A percentile compares a stretch with the other conserved stretches of the same genome.
phyloP scores from a whole-genome alignment of 2,888 invertebrate genomes.

The Salticus scenicus region DNA sequence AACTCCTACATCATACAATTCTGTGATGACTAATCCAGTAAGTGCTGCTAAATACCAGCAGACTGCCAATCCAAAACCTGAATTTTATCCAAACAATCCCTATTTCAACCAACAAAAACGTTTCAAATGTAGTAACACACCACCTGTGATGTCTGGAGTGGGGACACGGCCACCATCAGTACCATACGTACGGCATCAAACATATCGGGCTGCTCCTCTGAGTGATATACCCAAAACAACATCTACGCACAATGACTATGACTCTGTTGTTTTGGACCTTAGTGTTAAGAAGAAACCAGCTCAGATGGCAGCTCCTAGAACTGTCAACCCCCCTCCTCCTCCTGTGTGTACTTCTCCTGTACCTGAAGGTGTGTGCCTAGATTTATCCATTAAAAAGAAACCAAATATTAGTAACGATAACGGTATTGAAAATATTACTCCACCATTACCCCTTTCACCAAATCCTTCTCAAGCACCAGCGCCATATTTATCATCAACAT shows the following conservation, averaged over 20 bases:
- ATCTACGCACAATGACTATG: slow-evolving; percentile 60
- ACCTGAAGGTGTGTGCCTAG: slow-evolving; percentile 57
- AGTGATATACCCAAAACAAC: slow-evolving; percentile 60
- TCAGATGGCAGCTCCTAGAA: slow-evolving; percentile 13
- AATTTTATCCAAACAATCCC: slow-evolving; percentile 47
- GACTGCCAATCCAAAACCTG: slow-evolving; percentile 37
- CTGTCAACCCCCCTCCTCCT: neutral
- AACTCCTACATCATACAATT: slow-evolving; percentile 32
- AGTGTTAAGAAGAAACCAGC: slow-evolving; percentile 70
- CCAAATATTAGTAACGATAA: slow-evolving; percentile 29
- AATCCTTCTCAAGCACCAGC: slow-evolving; percentile 28
- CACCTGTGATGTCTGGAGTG: slow-evolving; percentile 26
- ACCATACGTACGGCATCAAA: slow-evolving; percentile 42
- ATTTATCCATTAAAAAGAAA: slow-evolving; percentile 61
- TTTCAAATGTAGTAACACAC: slow-evolving; percentile 29
- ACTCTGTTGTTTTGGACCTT: slow-evolving; percentile 71
- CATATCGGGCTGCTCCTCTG: slow-evolving; percentile 50
- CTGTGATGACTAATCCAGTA: slow-evolving; percentile 43
- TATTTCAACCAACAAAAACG: slow-evolving; percentile 63
- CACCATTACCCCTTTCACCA: slow-evolving; percentile 54
- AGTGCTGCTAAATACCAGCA: slow-evolving; percentile 30
- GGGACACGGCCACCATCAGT: slow-evolving; percentile 33
- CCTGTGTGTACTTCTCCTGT: slow-evolving; percentile 25
- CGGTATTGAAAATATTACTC: slow-evolving; percentile 67
- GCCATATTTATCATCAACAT: slow-evolving; percentile 31